Evolutionary conservation across 2,888 invertebrate genomes (phyloP), one percentile per base, ranked within the genome.

Genomic region (Stegophylla sp.): DNA sequence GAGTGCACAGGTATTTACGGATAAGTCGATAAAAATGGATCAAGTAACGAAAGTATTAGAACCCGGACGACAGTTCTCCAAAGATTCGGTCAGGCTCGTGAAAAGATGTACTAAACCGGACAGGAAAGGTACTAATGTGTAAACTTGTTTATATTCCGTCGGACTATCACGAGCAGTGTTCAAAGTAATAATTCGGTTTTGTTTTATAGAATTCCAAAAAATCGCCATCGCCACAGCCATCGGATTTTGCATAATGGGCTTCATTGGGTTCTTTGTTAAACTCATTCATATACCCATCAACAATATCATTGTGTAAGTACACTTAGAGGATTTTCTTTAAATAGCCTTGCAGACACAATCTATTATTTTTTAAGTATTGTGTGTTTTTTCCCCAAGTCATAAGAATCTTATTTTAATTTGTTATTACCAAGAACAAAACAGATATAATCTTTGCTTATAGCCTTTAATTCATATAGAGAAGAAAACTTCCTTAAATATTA

Each of bases 211-310:
- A 88, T 99, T 99, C 88, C 98, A 98, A 88, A 99, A 99, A 89
- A 99, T 99, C 86, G 99, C 98, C 41, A 94, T 98, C 85, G 99
- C 99, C 81, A 99, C 99, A 82, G 98, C 98, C 5, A 97, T 99
- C 86, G 99, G 99, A 82, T 99, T 99, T 90, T 97, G 96, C 88
- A 98, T 99, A 87, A 99, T 99, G 99, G 99, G 99, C 82, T 99
- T 99, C 89, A 99, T 99, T 87, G 99, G 99, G 85, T 99, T 99
- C 90, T 99, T 99, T 85, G 99, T 99, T 53, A 99, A 99, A 89
- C 90, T 99, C 85, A 99, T 99, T 88, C 99, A 99, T 88, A 99
- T 99, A 88, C 99, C 99, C 84, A 99, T 99, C 88, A 96, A 96
- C 88, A 95, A 95, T 88, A 95, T 96, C 86, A 95, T 95, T 87